A percentile compares a stretch with the other conserved stretches of the same genome.
phyloP scores from a whole-genome alignment of 2,797 vertebrate genomes.

The Saguinus oedipus region DNA sequence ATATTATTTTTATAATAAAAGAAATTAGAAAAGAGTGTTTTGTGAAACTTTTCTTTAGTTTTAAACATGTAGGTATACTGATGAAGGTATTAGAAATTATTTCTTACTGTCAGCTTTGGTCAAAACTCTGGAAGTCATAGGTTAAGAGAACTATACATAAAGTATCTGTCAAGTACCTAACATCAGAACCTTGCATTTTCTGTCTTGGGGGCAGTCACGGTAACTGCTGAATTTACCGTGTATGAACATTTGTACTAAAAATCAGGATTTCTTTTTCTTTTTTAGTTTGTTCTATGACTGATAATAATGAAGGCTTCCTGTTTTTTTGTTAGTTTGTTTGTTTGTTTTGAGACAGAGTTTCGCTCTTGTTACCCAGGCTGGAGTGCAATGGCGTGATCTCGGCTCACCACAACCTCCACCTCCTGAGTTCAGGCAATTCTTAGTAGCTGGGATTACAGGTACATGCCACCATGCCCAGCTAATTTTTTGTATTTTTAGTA shows the following conservation, averaged over 20 bases:
- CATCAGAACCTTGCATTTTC: background rate
- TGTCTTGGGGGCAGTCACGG: background rate
- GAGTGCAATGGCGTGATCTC: no score
- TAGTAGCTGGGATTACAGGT: no score
- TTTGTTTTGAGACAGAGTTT: no score
- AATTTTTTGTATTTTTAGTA: no score
- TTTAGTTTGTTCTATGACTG: conserved; percentile 12
- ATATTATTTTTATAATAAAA: conserved; percentile 21
- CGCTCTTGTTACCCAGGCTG: no score
- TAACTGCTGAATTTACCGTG: background rate
- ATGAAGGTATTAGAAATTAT: conserved; percentile 2
- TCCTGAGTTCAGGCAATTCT: no score
- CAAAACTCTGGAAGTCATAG: background rate
- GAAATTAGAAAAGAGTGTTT: background rate
- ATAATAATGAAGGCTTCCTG: conserved; percentile 19
- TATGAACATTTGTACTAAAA: background rate
- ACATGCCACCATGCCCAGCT: no score
- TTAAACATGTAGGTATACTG: background rate
- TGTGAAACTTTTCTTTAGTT: background rate
- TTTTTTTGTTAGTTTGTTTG: background rate
- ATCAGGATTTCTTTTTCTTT: background rate
- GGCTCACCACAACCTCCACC: no score
- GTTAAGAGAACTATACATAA: conserved; percentile 32
- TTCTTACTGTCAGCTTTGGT: background rate
- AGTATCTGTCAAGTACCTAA: background rate